A percentile compares a stretch with the other conserved stretches of the same genome.
Conservation (phyloP, 2,888 invertebrate species). For the Fabriciana adippe region DNA sequence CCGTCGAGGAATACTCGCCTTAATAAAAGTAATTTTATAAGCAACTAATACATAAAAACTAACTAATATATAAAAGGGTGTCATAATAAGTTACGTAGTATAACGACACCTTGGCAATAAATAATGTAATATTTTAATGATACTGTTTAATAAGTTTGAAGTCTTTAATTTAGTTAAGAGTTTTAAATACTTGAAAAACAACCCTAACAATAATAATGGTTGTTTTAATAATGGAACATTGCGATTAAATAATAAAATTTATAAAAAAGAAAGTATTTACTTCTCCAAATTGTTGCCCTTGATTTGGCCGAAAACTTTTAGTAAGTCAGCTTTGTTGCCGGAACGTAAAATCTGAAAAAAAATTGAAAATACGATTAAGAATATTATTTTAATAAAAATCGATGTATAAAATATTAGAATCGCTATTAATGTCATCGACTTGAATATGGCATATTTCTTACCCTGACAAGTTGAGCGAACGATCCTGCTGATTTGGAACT, state of each 20-base stretch:
- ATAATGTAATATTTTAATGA: no score
- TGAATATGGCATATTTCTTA: slow-evolving; percentile 47
- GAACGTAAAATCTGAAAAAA: slow-evolving; percentile 83
- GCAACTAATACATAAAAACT: no score
- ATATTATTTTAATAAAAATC: background rate
- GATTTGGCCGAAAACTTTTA: slow-evolving; percentile 85
- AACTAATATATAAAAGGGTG: no score
- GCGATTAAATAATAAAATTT: background rate
- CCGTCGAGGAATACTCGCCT: slow-evolving; percentile 92
- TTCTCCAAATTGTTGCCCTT: slow-evolving; percentile 83
- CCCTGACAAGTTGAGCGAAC: slow-evolving; percentile 85
- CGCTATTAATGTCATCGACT: background rate
- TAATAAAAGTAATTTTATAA: background rate
- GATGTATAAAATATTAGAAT: background rate
- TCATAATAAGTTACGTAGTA: no score
- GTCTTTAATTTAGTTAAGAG: no score
- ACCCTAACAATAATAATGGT: no score
- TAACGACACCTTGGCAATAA: no score
- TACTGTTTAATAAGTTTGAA: no score
- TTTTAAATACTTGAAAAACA: no score
- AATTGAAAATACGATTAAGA: slow-evolving; percentile 1
- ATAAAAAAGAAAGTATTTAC: slow-evolving; percentile 57
- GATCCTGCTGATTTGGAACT: slow-evolving; percentile 85
- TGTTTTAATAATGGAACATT: no score
- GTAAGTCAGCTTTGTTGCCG: slow-evolving; percentile 86